phyloP scores from a whole-genome alignment of 1,140 invertebrate genomes.

The Drosophila pruinosa region DNA sequence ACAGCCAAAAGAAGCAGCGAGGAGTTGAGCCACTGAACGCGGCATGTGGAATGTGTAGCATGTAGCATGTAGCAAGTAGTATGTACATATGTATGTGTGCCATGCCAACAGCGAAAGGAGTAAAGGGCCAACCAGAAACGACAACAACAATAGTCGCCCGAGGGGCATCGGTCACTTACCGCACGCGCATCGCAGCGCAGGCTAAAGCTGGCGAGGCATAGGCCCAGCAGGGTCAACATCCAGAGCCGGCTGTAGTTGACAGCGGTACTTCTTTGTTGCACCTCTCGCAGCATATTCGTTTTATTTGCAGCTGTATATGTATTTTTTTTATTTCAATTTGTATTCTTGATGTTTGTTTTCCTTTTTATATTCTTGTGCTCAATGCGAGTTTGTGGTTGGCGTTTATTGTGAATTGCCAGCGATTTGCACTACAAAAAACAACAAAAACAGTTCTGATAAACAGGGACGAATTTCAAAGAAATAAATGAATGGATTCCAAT shows the following conservation, averaged over 20 bases:
- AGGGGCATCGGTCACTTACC: conserved; percentile 62
- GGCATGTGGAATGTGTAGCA: conserved; percentile 12
- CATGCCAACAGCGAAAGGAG: background rate
- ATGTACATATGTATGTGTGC: background rate
- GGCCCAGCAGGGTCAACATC: conserved; percentile 59
- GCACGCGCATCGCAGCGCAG: conserved; percentile 75
- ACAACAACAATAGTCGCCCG: background rate
- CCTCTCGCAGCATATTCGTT: conserved; percentile 24
- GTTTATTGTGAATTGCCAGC: conserved; percentile 37
- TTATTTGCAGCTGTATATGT: background rate
- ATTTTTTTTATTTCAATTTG: background rate
- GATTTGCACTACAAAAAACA: conserved; percentile 35
- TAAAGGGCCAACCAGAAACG: background rate
- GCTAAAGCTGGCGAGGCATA: conserved; percentile 59
- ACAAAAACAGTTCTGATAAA: conserved; percentile 19
- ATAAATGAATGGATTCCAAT: conserved; percentile 9
- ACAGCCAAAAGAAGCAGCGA: too few species aligned
- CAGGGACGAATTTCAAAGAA: conserved; percentile 12
- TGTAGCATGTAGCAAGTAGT: background rate
- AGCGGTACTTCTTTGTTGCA: conserved; percentile 25
- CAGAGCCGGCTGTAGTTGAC: conserved; percentile 37
- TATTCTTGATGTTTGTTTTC: background rate
- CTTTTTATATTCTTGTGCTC: background rate
- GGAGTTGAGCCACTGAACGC: background rate
- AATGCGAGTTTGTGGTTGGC: conserved; percentile 9